Percentiles rank a stretch among this genome's conserved stretches.
phyloP scores from a whole-genome alignment of 1,140 invertebrate species.

The Tribolium castaneum region DNA sequence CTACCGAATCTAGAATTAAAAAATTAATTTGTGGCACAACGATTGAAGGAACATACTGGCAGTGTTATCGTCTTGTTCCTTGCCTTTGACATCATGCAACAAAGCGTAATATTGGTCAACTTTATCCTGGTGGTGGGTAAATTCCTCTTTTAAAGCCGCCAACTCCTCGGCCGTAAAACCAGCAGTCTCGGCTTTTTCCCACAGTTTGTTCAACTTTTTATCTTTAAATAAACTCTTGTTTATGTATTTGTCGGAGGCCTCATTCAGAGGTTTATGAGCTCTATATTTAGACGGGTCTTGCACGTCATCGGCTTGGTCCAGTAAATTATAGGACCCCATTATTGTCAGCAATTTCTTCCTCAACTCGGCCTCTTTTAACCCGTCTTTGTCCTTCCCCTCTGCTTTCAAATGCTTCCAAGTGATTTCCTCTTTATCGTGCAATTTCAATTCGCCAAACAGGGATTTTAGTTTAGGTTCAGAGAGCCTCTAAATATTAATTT shows the following conservation, averaged over 20 bases:
- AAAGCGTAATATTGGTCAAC: slow-evolving; percentile 89
- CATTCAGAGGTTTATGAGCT: slow-evolving; percentile 64
- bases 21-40: slow-evolving; percentile 3
- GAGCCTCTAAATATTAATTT: slow-evolving; percentile 73
- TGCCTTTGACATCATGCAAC: slow-evolving; percentile 74
- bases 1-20: slow-evolving; percentile 64
- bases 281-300: slow-evolving; percentile 67
- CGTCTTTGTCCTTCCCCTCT: slow-evolving; percentile 88
- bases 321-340: slow-evolving; percentile 83
- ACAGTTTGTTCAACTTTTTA: slow-evolving; percentile 90
- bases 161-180: slow-evolving; percentile 88
- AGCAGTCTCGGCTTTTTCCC: slow-evolving; percentile 87
- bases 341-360: slow-evolving; percentile 84
- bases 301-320: slow-evolving; percentile 83
- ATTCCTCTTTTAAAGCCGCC: slow-evolving; percentile 87
- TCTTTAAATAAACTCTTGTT: slow-evolving; percentile 88
- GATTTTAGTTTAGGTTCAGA: slow-evolving; percentile 87
- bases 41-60: slow-evolving; percentile 55
- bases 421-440: slow-evolving; percentile 93
- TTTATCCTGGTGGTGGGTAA: slow-evolving; percentile 92
- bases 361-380: slow-evolving; percentile 84
- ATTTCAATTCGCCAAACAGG: slow-evolving; percentile 87
- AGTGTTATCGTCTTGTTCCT: slow-evolving; percentile 72
- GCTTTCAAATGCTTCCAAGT: slow-evolving; percentile 83
- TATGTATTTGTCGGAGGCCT: slow-evolving; percentile 71